Conservation (phyloP, 92 coral and sea anemone species). For the Palythoa grandis region DNA sequence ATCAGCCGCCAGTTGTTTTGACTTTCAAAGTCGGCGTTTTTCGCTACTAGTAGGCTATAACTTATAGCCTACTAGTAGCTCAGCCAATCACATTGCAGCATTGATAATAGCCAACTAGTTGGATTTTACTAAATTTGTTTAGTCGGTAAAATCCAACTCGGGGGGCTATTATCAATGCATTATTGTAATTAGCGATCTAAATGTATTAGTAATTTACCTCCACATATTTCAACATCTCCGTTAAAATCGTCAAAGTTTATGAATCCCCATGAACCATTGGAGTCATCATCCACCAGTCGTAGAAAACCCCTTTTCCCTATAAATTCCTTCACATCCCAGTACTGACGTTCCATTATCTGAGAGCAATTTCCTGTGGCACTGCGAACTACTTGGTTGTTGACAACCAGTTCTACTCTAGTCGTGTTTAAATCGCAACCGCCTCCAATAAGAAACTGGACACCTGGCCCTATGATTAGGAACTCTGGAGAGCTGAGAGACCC, state of each 20-base stretch:
- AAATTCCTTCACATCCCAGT: slow-evolving; percentile 43
- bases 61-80: too few relatives aligned
- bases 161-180: too few relatives aligned
- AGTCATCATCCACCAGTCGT: slow-evolving; percentile 32
- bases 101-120: too few relatives aligned
- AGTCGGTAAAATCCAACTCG: too few relatives aligned
- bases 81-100: too few relatives aligned
- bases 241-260: slow-evolving; percentile 51
- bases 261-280: slow-evolving; percentile 42
- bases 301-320: slow-evolving; percentile 37
- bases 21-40: too few relatives aligned
- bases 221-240: slow-evolving; percentile 27
- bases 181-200: not conserved
- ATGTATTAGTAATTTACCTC: not conserved
- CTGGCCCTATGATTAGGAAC: slow-evolving; percentile 38
- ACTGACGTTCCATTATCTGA: slow-evolving; percentile 36
- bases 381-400: slow-evolving; percentile 16
- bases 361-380: slow-evolving; percentile 48
- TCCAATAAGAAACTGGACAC: slow-evolving; percentile 47
- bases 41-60: too few relatives aligned
- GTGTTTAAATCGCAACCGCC: slow-evolving; percentile 49
- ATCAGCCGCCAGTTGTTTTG: too few relatives aligned
- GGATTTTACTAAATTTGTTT: too few relatives aligned
- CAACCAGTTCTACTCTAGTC: slow-evolving; percentile 44
- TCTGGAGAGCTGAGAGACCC: slow-evolving; percentile 54